Percentiles rank a stretch among this genome's conserved stretches.
Evolutionary conservation across 2,797 vertebrate genomes (phyloP).

Genomic region (Rousettus madagascariensis): DNA sequence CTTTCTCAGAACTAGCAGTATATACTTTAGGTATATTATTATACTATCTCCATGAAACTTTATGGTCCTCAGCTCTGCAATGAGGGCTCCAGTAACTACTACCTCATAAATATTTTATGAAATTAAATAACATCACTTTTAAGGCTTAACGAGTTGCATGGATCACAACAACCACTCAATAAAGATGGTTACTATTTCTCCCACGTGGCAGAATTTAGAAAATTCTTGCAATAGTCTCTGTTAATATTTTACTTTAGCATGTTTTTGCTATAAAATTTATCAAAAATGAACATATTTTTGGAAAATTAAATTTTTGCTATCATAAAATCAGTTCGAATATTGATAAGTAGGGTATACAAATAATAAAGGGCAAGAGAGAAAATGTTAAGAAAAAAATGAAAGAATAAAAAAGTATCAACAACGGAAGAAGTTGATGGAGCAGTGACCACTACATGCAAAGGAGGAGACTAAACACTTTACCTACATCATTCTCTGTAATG

Average conservation of each 20-base stretch:
- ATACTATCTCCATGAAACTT: not conserved
- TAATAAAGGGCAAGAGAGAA: not conserved
- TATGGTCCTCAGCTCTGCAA: not conserved
- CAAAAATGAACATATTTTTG: not conserved
- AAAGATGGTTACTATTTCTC: not conserved
- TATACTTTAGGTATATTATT: not conserved
- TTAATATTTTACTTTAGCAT: not conserved
- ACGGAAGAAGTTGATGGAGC: not conserved
- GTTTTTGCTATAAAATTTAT: not conserved
- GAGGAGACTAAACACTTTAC: not conserved
- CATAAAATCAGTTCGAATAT: not conserved
- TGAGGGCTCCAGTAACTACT: not conserved
- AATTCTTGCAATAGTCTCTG: not conserved
- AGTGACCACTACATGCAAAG: not conserved
- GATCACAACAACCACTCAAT: not conserved
- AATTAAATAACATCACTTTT: not conserved
- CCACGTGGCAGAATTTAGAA: not conserved
- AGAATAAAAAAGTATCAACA: not conserved
- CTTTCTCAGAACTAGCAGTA: not conserved
- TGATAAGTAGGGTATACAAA: not conserved
- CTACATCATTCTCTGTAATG: not conserved
- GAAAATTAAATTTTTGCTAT: not conserved
- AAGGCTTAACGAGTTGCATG: not conserved
- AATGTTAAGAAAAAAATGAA: not conserved
- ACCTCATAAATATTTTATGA: not conserved